Evolutionary conservation across 1,140 invertebrate species (phyloP).

Genomic region (Drosophila truncata): DNA sequence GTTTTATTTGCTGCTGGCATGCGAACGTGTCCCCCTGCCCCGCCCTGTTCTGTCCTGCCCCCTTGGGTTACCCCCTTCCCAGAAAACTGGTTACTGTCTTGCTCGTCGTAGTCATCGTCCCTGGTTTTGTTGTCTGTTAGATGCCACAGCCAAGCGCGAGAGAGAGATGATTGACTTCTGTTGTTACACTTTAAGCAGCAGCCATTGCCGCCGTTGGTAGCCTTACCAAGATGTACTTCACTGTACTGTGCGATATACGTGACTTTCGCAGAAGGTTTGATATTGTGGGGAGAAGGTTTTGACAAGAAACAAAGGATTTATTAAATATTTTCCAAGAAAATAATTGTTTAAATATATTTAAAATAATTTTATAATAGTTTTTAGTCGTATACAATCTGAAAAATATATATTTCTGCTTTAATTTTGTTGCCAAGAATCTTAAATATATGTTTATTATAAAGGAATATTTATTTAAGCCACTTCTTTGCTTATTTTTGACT

Average conservation of each 20-base stretch:
- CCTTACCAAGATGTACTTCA: neutral
- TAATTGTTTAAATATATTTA: neutral
- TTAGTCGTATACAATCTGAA: no score
- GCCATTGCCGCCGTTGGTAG: constrained; percentile 27
- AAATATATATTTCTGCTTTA: no score
- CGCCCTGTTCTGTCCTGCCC: neutral
- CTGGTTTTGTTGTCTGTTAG: constrained; percentile 37
- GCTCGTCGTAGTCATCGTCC: constrained; percentile 1
- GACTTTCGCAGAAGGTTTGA: neutral
- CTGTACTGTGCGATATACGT: neutral
- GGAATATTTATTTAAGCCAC: no score
- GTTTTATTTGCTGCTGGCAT: constrained; percentile 80
- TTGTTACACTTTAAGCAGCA: constrained; percentile 72
- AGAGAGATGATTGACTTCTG: constrained; percentile 72
- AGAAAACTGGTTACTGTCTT: constrained; percentile 34
- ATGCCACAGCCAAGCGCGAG: constrained; percentile 29
- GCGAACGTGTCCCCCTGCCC: constrained; percentile 55
- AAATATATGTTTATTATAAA: no score
- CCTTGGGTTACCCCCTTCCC: neutral
- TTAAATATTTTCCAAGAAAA: neutral
- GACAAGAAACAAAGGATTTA: neutral
- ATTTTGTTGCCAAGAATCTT: no score
- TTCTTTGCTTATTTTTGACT: no score
- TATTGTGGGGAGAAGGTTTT: neutral
- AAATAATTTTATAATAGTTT: neutral